Evolutionary conservation across 2,797 vertebrate species (phyloP), one percentile per base, ranked within the genome.

Genomic region (Anguilla pacifica): DNA sequence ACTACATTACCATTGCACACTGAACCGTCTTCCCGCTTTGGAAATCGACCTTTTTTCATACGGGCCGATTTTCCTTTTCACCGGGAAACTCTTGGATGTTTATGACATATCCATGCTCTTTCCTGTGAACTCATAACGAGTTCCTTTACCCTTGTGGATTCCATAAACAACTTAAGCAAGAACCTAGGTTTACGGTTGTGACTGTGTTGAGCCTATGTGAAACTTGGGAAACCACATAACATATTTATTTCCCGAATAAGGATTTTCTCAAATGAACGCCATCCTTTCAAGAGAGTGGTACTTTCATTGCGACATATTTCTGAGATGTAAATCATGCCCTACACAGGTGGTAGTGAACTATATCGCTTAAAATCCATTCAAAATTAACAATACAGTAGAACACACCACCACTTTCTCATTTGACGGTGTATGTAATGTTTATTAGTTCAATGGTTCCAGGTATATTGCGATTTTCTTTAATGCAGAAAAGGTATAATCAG

Each of bases 1-100:
- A 31, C 49, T 55, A 83, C 15, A 3, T 13, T 67, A 77, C 22
- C 22, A 39, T 64, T 51, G 83, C 83, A 59, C 83, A 31, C n/a
- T 13, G 53, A 81, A 35, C 57, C n/a, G 53, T 59, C 46, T 83
- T 82, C 77, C 57, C 25, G 59, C 35, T 46, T 81, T 46, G 22
- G 86, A 61, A 86, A 82, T 64, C 28, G 55, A 64, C 77, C 53
- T 83, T 49, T 39, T 87, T 87, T 49, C 31, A 49, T 86, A 43
- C 6, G 25, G 17, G 59, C 55, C 39, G 22, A 11, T 5, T 43
- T 64, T 81, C 70, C 46, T 87, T 83, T 59, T 82, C 59, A 59
- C 59, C 59, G 9, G 2, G 35, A 46, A 11, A 82, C 19, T 13
- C n/a, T 17, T 59, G 2, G 5, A 17, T 31, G 39, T 84, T 84